Percentiles rank a stretch among this genome's conserved stretches.
Conservation (phyloP, 2,888 invertebrate genomes). For the Eremobia ochroleuca region DNA sequence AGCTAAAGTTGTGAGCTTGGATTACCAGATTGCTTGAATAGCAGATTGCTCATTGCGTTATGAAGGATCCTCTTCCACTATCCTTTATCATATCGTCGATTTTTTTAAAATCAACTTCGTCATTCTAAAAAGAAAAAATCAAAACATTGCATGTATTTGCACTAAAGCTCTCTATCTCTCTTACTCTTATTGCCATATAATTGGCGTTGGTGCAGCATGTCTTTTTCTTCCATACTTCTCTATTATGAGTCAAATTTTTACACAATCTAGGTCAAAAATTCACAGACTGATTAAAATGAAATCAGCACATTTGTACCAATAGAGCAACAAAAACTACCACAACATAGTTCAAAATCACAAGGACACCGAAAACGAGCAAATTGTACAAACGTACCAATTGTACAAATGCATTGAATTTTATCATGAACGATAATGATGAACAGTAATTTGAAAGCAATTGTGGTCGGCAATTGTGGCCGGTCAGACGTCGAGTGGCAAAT, state of each 20-base stretch:
- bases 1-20: not conserved
- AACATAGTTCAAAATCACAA: not conserved
- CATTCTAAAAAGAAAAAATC: not conserved
- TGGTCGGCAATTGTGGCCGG: conserved; percentile 60
- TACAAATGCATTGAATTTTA: conserved; percentile 28
- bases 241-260: not conserved
- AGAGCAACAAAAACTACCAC: not conserved
- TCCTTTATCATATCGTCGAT: not conserved
- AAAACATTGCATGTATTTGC: not conserved
- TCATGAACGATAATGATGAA: conserved; percentile 48
- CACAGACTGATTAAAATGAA: not conserved
- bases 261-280: not conserved
- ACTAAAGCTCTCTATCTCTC: not conserved
- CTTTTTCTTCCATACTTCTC: not conserved
- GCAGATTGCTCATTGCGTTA: not conserved
- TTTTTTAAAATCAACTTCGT: no score
- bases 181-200: not conserved
- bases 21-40: not conserved
- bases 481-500: conserved; percentile 60
- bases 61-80: not conserved
- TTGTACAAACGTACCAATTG: conserved; percentile 5
- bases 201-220: fast-evolving
- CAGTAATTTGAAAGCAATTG: conserved; percentile 65
- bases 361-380: conserved; percentile 24
- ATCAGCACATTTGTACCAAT: not conserved